Evolutionary conservation across 2,113 vertebrate species (phyloP).

Genomic region (Oenanthe melanoleuca): DNA sequence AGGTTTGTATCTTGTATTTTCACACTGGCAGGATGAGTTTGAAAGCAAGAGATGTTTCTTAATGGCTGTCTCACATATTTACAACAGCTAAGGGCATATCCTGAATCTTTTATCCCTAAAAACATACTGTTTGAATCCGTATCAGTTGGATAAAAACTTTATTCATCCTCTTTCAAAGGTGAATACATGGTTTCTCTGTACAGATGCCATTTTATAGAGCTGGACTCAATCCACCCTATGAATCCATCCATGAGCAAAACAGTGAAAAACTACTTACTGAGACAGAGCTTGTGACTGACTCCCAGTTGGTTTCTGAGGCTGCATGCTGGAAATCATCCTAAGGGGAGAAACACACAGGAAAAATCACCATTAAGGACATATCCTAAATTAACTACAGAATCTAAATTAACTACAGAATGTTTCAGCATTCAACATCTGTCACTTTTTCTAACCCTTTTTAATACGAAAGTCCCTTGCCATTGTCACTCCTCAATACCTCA

Average conservation of each 20-base stretch:
- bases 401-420: neutral
- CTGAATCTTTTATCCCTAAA: neutral
- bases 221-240: constrained; percentile 8
- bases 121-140: neutral
- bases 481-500: neutral
- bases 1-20: neutral
- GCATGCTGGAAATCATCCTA: constrained; percentile 81
- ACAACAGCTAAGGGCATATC: neutral
- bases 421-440: neutral
- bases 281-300: constrained; percentile 82
- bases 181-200: neutral
- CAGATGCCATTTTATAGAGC: neutral
- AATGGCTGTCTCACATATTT: neutral
- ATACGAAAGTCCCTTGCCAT: neutral
- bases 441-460: neutral
- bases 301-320: constrained; percentile 83
- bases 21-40: neutral
- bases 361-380: neutral
- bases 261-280: constrained; percentile 77
- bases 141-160: neutral
- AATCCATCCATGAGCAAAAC: neutral
- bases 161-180: neutral
- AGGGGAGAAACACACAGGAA: constrained; percentile 47
- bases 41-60: constrained; percentile 26
- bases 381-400: neutral